These are phyloP conservation scores for Asarcornis scutulata DNA, from an alignment of 2,113 vertebrate genomes.

Conservation along the genomic window DNA sequence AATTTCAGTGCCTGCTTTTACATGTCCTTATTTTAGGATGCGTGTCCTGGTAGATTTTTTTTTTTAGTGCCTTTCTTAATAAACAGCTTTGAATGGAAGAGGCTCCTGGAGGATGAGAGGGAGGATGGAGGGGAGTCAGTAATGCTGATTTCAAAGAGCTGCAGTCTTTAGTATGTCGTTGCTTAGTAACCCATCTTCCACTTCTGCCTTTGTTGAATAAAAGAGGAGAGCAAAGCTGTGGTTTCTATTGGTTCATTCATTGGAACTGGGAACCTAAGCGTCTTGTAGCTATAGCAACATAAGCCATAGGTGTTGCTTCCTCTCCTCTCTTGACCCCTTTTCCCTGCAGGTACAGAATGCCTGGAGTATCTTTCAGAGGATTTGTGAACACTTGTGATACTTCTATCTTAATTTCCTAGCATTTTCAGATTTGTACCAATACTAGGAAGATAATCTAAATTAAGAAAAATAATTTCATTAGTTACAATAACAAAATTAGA, in stretches of 20 bases:
- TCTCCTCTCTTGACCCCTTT: not conserved
- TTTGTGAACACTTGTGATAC: not conserved
- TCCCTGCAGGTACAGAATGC: constrained; percentile 40
- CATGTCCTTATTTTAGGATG: constrained; percentile 46
- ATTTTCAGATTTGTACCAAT: not conserved
- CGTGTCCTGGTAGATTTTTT: constrained; percentile 1
- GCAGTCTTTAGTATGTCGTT: constrained; percentile 74
- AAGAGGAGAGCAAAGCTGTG: constrained; percentile 61
- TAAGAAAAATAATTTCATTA: not conserved
- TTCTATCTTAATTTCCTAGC: not conserved
- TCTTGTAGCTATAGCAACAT: constrained; percentile 67
- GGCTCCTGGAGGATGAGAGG: not conserved
- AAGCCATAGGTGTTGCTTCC: constrained; percentile 41
- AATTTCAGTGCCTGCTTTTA: constrained; percentile 23
- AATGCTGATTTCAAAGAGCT: constrained; percentile 77
- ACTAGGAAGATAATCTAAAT: not conserved
- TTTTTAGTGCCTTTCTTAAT: constrained; percentile 11
- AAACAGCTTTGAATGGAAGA: constrained; percentile 66
- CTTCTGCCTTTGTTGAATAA: constrained; percentile 70
- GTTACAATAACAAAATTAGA: not conserved
- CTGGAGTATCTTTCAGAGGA: constrained; percentile 28
- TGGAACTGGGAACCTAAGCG: constrained; percentile 69
- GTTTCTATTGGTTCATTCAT: constrained; percentile 72
- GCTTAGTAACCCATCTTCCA: constrained; percentile 81
- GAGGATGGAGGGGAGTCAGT: constrained; percentile 66